A percentile compares a stretch with the other conserved stretches of the same genome.
Conservation (phyloP, 2,888 invertebrate genomes). For the Leptinotarsa peninsularis region DNA sequence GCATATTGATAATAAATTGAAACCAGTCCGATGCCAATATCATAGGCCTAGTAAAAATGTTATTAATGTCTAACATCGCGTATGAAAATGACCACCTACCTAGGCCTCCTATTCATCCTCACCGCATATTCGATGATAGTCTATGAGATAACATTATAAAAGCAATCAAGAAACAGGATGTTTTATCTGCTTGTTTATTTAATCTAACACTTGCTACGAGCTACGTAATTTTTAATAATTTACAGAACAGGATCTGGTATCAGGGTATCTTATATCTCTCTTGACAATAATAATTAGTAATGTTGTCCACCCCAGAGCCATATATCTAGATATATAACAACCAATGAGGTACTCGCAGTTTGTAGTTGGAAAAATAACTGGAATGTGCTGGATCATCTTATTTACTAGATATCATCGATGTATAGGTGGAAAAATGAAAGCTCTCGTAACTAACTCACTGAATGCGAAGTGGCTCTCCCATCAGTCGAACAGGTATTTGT, state of each 20-base stretch:
- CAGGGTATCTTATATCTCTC: slow-evolving; percentile 16
- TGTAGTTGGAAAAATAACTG: not conserved
- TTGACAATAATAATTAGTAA: slow-evolving; percentile 19
- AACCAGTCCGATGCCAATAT: slow-evolving; percentile 11
- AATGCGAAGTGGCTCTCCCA: too few relatives aligned
- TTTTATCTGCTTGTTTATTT: slow-evolving; percentile 38
- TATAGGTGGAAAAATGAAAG: not conserved
- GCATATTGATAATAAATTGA: not conserved
- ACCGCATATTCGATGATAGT: slow-evolving; percentile 34
- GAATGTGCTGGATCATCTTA: slow-evolving; percentile 9
- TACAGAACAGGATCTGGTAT: slow-evolving; percentile 28
- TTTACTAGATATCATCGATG: not conserved
- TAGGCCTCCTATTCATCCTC: slow-evolving; percentile 35
- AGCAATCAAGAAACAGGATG: slow-evolving; percentile 39
- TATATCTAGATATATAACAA: slow-evolving; percentile 20
- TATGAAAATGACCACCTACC: slow-evolving; percentile 38
- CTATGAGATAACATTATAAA: slow-evolving; percentile 40
- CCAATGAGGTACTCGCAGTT: not conserved
- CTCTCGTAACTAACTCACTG: too few relatives aligned
- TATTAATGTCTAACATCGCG: slow-evolving; percentile 21
- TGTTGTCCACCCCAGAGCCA: slow-evolving; percentile 25
- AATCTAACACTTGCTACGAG: slow-evolving; percentile 36
- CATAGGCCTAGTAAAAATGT: slow-evolving; percentile 18
- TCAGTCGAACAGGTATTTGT: too few relatives aligned
- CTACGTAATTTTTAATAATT: slow-evolving; percentile 34